phyloP scores from a whole-genome alignment of 2,797 vertebrate species.

The Ptychadena robeensis region DNA sequence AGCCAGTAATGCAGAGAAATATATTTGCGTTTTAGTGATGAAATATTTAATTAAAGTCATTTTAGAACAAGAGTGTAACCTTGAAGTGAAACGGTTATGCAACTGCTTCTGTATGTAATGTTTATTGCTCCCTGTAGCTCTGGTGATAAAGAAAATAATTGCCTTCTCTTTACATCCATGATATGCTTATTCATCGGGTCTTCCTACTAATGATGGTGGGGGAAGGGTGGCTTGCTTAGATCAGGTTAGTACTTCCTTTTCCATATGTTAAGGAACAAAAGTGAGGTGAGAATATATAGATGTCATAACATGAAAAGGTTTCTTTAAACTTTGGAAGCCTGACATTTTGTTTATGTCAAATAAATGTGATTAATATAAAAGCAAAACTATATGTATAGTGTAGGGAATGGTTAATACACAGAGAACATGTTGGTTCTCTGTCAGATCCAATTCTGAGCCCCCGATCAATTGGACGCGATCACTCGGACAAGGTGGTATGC shows the following conservation, averaged over 20 bases:
- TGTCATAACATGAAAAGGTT: not conserved
- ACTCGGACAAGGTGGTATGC: too few relatives aligned
- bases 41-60: conserved; percentile 30
- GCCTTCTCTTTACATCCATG: not conserved
- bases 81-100: not conserved
- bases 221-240: not conserved
- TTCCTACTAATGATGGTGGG: not conserved
- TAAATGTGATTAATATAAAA: too few relatives aligned
- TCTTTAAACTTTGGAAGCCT: not conserved
- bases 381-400: too few relatives aligned
- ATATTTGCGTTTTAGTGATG: conserved; percentile 9
- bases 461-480: too few relatives aligned
- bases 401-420: too few relatives aligned
- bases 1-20: conserved; percentile 22
- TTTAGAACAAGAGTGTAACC: not conserved
- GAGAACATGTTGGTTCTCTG: too few relatives aligned
- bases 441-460: too few relatives aligned
- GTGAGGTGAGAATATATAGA: not conserved
- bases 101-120: not conserved
- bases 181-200: not conserved
- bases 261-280: not conserved
- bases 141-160: not conserved
- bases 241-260: not conserved
- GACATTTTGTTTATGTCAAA: too few relatives aligned
- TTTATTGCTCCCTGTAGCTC: not conserved